These are phyloP conservation scores for Leptarthrus brevirostris DNA, from an alignment of 2,888 invertebrate genomes.

Conservation along the genomic window DNA sequence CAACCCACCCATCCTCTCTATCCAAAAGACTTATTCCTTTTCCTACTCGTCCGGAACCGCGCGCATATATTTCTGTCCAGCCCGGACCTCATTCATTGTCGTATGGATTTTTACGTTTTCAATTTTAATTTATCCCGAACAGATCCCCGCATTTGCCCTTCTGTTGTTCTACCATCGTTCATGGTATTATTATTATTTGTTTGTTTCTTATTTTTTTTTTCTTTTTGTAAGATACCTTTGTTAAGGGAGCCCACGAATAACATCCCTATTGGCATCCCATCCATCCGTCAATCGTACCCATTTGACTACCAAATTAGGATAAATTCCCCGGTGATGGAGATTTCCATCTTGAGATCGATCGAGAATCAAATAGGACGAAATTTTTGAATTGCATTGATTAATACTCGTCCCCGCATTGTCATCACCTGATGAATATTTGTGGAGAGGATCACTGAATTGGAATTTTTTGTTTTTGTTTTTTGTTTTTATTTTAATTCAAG, in stretches of 20 bases:
- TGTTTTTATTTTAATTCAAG: too few species aligned
- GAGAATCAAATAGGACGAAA: neutral
- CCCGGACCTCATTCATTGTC: neutral
- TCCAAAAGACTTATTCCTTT: too few species aligned
- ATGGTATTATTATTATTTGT: neutral
- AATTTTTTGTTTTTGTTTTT: too few species aligned
- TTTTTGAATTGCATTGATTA: neutral
- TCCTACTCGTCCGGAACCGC: too few species aligned
- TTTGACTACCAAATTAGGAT: constrained; percentile 32
- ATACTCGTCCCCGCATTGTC: neutral
- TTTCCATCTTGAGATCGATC: neutral
- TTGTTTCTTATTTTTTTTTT: neutral
- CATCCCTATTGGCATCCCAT: too few species aligned
- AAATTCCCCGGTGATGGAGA: neutral
- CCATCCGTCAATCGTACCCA: constrained; percentile 8
- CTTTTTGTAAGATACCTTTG: neutral
- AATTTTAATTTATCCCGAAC: neutral
- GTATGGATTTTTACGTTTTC: neutral
- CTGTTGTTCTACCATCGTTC: neutral
- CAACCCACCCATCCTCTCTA: too few species aligned
- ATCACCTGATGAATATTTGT: neutral
- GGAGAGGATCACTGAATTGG: too few species aligned
- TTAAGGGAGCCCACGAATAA: neutral
- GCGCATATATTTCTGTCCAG: too few species aligned
- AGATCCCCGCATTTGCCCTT: neutral